Base-by-base conservation (phyloP, 2,797 vertebrate genomes). In the Sylvilagus floridanus region DNA sequence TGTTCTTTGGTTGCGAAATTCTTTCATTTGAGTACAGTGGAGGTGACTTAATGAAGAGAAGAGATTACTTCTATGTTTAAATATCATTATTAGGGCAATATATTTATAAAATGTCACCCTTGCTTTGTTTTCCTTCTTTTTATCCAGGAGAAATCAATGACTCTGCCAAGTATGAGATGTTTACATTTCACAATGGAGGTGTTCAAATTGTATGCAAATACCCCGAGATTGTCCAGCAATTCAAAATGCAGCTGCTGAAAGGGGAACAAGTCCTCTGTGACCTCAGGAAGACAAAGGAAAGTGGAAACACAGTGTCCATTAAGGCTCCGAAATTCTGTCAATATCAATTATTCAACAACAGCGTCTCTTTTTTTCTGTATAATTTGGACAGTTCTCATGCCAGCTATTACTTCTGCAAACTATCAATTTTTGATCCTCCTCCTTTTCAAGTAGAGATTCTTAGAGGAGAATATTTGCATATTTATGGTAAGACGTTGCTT, bases 401-500 rank as follows among this genome's bases (percentile, higher is more conserved):
- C 0, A 98, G 97, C 62, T 84, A 93, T 78, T 99, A 98, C 9
- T 97, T 57, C 52, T 98, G 98, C 88, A 97, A 91, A 71, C 88
- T 98, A 75, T 94, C 96, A 71, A 97, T 94, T 69, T 96, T 98
- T 95, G 95, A 97, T 28, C 98, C 98, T 57, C 97, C 98, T 96
- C 98, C 98, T 88, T 98, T 98, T 19, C 86, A 19, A 92, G 52
- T 86, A 0, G 95, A 96, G 57, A 95, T 37, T 32, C 30, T 98
- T 76, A 97, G 72, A 69, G 96, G 94, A 96, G 98, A 94, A n/a
- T 98, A 98, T 97, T 94, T 99, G 77, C 97, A 98, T 72, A 22
- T 98, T 90, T 98, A 97, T 81, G 98, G 98, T 99, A 98, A 98
- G 98, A 93, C 42, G 62, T 62, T 84, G 7, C 73, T 96, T 92